Conservation (phyloP, 2,888 invertebrate genomes). For the Cataglyphis cursor region DNA sequence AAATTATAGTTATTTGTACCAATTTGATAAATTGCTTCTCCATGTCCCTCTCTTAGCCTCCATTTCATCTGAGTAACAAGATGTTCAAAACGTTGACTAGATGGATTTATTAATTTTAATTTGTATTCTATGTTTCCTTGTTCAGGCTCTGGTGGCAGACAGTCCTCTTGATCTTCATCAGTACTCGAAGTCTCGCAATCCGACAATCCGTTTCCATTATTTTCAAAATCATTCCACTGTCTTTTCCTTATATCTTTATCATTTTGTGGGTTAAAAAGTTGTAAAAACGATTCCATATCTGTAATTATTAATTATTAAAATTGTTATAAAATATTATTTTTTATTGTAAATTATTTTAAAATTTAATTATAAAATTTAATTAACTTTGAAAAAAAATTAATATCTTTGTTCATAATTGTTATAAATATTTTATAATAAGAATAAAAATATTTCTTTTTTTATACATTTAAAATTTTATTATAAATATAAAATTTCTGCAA, state of each 20-base stretch:
- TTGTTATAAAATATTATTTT: not conserved
- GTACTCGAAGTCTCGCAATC: slow-evolving; percentile 86
- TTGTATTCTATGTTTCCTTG: slow-evolving; percentile 99
- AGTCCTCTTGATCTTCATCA: slow-evolving; percentile 88
- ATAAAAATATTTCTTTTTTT: not conserved
- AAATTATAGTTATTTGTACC: slow-evolving; percentile 85
- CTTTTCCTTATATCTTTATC: slow-evolving; percentile 85
- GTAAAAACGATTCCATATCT: slow-evolving; percentile 93
- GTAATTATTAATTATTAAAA: slow-evolving; percentile 21
- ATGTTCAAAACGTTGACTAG: slow-evolving; percentile 97
- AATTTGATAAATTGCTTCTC: slow-evolving; percentile 98
- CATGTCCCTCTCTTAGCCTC: slow-evolving; percentile 98
- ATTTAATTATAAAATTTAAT: not conserved
- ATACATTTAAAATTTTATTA: not conserved
- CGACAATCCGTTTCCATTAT: slow-evolving; percentile 79
- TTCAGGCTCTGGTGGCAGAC: slow-evolving; percentile 96
- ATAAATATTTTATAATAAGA: not conserved
- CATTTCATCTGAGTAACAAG: slow-evolving; percentile 99
- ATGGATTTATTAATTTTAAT: slow-evolving; percentile 96
- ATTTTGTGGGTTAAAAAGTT: slow-evolving; percentile 91
- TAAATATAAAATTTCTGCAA: not conserved
- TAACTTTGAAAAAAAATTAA: not conserved
- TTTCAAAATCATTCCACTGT: slow-evolving; percentile 87
- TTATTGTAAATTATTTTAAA: slow-evolving; percentile 2
- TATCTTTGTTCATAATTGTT: not conserved